phyloP scores from a whole-genome alignment of 2,797 vertebrate genomes.

The Pipistrellus pipistrellus region DNA sequence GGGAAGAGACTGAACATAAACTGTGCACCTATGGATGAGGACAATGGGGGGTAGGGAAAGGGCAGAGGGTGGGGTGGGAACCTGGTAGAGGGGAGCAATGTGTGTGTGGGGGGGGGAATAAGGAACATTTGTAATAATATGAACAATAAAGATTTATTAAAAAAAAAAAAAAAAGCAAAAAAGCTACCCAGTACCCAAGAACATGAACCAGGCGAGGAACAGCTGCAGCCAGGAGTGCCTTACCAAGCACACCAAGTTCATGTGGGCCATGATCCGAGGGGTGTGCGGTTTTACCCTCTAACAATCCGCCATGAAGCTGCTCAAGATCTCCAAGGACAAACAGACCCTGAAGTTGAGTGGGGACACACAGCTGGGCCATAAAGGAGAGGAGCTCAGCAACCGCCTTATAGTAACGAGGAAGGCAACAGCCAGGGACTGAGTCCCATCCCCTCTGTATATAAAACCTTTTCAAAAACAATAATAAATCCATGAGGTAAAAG shows the following conservation, averaged over 20 bases:
- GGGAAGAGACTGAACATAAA: no score
- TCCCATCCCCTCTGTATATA: not conserved
- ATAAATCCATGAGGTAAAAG: not conserved
- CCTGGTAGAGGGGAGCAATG: no score
- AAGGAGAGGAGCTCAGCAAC: not conserved
- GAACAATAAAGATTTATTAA: no score
- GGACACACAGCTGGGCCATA: not conserved
- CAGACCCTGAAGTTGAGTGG: not conserved
- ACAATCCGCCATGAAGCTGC: not conserved
- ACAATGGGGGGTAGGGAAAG: no score
- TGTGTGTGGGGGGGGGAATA: no score
- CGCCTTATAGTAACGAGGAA: not conserved
- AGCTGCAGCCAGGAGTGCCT: not conserved
- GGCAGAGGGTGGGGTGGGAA: no score
- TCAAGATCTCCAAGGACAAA: not conserved
- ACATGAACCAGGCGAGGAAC: not conserved
- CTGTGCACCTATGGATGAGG: no score
- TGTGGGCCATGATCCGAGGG: not conserved
- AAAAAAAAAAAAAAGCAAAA: no score
- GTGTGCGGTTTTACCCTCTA: not conserved
- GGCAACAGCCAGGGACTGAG: not conserved
- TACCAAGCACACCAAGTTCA: not conserved
- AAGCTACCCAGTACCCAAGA: not conserved
- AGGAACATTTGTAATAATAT: no score
- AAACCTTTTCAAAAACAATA: not conserved